Conservation (phyloP, 2,888 invertebrate species). For the Ophion ellenae region DNA sequence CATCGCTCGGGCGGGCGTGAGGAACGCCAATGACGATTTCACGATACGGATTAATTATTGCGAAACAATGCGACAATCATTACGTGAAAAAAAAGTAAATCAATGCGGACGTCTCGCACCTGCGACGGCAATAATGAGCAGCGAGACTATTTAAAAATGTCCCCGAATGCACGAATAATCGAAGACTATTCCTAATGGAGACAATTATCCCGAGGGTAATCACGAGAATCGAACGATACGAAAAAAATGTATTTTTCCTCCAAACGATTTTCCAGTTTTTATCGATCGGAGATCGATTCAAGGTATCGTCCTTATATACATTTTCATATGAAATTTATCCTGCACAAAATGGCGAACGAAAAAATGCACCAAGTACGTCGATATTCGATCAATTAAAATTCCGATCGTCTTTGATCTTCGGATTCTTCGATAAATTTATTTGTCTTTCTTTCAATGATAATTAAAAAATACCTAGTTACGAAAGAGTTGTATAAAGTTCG, state of each 20-base stretch:
- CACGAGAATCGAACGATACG: conserved; percentile 10
- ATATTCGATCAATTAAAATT: background rate
- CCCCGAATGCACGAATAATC: background rate
- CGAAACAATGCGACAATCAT: background rate
- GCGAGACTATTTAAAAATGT: background rate
- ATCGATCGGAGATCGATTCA: conserved; percentile 12
- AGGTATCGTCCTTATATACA: background rate
- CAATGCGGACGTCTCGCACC: conserved; percentile 14
- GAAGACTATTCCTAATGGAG: conserved; percentile 7
- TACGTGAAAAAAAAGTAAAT: conserved; percentile 32
- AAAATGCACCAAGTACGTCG: background rate
- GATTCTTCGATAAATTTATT: too few relatives aligned
- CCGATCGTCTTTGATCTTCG: conserved; percentile 14
- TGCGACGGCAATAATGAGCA: conserved; percentile 25
- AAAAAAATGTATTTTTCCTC: background rate
- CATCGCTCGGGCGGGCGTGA: background rate
- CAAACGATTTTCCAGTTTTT: background rate
- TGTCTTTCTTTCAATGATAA: too few relatives aligned
- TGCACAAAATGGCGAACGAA: background rate
- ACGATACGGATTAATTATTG: background rate
- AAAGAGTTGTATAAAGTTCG: too few relatives aligned
- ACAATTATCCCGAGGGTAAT: conserved; percentile 30
- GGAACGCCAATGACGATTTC: conserved; percentile 11
- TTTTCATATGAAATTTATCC: background rate
- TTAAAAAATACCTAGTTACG: too few relatives aligned